Conservation (phyloP, 2,888 invertebrate species). For the Megamerina dolium region DNA sequence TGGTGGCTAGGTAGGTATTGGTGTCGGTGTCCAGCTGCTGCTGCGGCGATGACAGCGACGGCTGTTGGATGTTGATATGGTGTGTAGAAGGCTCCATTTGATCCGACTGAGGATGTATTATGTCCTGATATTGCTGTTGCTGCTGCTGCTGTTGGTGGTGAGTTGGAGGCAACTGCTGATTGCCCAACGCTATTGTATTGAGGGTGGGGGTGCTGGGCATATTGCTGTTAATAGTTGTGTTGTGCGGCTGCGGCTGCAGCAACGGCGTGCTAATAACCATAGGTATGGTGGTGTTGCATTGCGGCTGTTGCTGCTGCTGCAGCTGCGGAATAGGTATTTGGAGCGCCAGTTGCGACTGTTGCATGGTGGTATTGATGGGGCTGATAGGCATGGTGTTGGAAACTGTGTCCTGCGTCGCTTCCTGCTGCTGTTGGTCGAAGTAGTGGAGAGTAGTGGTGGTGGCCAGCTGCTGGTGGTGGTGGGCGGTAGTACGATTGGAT, state of each 20-base stretch:
- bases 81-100: too few relatives aligned
- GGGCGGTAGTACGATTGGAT: too few relatives aligned
- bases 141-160: background rate
- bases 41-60: conserved; percentile 31
- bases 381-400: conserved; percentile 38
- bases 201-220: conserved; percentile 35
- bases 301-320: conserved; percentile 32
- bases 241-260: conserved; percentile 31
- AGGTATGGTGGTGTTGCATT: conserved; percentile 47
- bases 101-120: conserved; percentile 30
- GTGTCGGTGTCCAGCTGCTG: conserved; percentile 40
- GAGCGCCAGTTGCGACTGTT: conserved; percentile 35
- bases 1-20: conserved; percentile 49
- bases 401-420: conserved; percentile 33
- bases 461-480: too few relatives aligned
- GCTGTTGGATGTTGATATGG: conserved; percentile 40
- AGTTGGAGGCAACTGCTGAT: conserved; percentile 11
- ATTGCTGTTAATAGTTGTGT: conserved; percentile 55
- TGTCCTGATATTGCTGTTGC: conserved; percentile 20
- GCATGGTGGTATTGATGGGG: too few relatives aligned
- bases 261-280: conserved; percentile 43
- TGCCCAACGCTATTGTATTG: background rate
- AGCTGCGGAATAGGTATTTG: conserved; percentile 20
- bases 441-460: too few relatives aligned
- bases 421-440: conserved; percentile 29